Evolutionary conservation across 1,140 invertebrate species (phyloP).

Genomic region (Bathynomus jamesi): DNA sequence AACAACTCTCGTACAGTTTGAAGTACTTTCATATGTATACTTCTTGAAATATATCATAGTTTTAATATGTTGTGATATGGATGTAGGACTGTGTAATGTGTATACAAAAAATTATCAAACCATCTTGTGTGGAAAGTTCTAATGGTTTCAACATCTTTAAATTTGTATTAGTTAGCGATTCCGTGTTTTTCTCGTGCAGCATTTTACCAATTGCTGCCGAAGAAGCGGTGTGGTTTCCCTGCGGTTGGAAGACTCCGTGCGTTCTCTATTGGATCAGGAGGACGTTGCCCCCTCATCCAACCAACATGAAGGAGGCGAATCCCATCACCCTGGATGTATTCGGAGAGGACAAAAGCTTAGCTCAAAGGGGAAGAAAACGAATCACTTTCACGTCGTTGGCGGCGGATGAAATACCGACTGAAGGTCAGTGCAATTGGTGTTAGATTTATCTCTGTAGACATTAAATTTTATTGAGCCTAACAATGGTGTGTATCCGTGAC

Average conservation of each 20-base stretch:
- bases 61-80: no score
- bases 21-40: no score
- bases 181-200: slow-evolving; percentile 46
- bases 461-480: background rate
- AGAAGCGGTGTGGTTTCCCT: slow-evolving; percentile 79
- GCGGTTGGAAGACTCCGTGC: slow-evolving; percentile 90
- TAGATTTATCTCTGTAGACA: background rate
- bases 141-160: no score
- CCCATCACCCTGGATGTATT: slow-evolving; percentile 57
- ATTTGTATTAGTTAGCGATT: no score
- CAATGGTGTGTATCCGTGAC: background rate
- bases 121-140: no score
- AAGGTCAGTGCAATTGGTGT: slow-evolving; percentile 50
- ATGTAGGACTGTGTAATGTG: no score
- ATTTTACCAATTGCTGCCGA: slow-evolving; percentile 73
- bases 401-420: slow-evolving; percentile 59
- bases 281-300: slow-evolving; percentile 42
- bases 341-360: slow-evolving; percentile 57
- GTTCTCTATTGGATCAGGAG: slow-evolving; percentile 68
- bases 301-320: slow-evolving; percentile 42
- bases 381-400: slow-evolving; percentile 69
- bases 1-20: no score
- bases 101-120: no score
- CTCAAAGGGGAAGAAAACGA: slow-evolving; percentile 49
- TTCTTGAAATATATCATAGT: no score